Evolutionary conservation across 2,797 vertebrate genomes (phyloP).

Genomic region (Urophycis tenuis): DNA sequence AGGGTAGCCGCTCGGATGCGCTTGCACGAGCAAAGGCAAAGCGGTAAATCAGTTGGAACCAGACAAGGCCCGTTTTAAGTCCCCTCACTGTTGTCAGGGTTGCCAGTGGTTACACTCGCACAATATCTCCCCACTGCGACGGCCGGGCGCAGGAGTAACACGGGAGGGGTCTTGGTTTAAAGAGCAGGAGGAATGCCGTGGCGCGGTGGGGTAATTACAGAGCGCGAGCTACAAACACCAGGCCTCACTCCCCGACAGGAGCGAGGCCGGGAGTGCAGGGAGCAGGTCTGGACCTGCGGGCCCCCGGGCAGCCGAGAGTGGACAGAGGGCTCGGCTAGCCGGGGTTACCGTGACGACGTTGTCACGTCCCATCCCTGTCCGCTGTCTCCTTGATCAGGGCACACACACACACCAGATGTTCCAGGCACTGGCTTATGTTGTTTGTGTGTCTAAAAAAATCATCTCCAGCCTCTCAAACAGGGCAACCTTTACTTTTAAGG

Average conservation of each 20-base stretch:
- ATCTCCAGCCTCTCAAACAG: background rate
- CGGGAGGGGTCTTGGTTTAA: constrained; percentile 48
- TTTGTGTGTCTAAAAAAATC: background rate
- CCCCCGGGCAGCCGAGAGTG: constrained; percentile 16
- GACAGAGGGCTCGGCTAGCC: constrained; percentile 16
- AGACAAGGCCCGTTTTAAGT: constrained; percentile 40
- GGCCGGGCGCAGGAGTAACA: constrained; percentile 66
- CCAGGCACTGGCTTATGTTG: background rate
- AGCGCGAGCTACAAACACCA: constrained; percentile 39
- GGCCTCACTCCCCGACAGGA: constrained; percentile 43
- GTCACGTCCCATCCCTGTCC: no score
- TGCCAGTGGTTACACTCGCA: constrained; percentile 63
- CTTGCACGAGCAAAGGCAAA: constrained; percentile 17
- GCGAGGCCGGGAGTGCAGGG: constrained; percentile 37
- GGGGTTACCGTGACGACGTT: constrained; percentile 11
- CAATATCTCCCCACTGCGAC: constrained; percentile 52
- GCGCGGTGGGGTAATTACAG: constrained; percentile 63
- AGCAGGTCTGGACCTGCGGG: constrained; percentile 53
- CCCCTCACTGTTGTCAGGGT: constrained; percentile 52
- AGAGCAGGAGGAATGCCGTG: constrained; percentile 64
- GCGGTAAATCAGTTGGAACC: constrained; percentile 31
- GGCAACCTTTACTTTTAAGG: background rate
- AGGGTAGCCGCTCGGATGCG: background rate
- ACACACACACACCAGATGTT: constrained; percentile 10
- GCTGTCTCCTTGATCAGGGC: constrained; percentile 4